Evolutionary conservation across 2,888 invertebrate species (phyloP), one percentile per base, ranked within the genome.

Genomic region (Acronicta aceris): DNA sequence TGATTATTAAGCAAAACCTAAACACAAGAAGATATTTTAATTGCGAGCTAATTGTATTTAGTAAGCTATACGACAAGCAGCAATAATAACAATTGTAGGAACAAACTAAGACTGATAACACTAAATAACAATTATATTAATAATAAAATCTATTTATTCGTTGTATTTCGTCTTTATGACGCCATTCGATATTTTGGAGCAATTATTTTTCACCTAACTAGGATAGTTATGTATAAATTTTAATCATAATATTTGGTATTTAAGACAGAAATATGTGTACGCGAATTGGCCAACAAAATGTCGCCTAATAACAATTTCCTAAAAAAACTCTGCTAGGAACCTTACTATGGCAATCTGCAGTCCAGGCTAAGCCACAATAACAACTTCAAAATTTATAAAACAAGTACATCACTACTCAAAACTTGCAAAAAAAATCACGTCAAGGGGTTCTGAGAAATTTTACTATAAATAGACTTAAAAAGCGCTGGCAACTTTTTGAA

Each of bases 381-480:
- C 33, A 58, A 52, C 74, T 50, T 38, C 40, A 51, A 70, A 54
- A n/a, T 43, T 54, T 36, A 46, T 38, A 45, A 43, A 57, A 16
- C 17, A 65, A 27, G 12, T 36, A 66, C 53, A 58, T 47, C 2
- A 58, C 53, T 54, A 74, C 30, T 45, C 51, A 51, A 54, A 47
- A 16, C 33, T 42, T 38, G 5, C 38, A 17, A 38, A 45, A 27
- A 45, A 13, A 48, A 56, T 79, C 78, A 89, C 59, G 81, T 79
- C 27, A 83, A 27, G 10, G 85, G 78, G 6, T 76, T 78, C 56
- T 86, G 71, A 2, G 87, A 78, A 27, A 92, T 77, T 79, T 90
- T 90, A 65, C 78, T 82, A 58, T 84, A 86, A 51, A 92, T 81
- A 47, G 79, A 83, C 62, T 83, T 85, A 73, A 92, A 90, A 33